phyloP scores from a whole-genome alignment of 1,140 invertebrate species.

The Piezodorus guildinii region DNA sequence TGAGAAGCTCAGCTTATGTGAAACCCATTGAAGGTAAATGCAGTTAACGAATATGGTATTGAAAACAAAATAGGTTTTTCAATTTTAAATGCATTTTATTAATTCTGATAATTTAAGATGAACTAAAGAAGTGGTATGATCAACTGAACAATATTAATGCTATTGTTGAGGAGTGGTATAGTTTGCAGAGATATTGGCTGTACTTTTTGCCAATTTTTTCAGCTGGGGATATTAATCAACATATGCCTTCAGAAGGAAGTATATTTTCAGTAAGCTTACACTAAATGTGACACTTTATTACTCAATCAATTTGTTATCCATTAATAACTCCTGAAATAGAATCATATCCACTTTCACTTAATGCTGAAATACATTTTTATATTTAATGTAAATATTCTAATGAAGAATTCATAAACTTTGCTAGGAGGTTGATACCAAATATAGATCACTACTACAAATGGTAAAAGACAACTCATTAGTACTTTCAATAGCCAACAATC shows the following conservation, averaged over 20 bases:
- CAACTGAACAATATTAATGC: constrained; percentile 62
- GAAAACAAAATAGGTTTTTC: not conserved
- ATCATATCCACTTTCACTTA: too few species aligned
- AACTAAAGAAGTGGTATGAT: constrained; percentile 72
- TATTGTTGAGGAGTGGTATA: constrained; percentile 79
- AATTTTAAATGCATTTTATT: constrained; percentile 1
- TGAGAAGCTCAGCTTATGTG: constrained; percentile 83
- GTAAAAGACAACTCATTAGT: constrained; percentile 62
- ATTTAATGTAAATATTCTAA: too few species aligned
- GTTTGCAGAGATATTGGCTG: constrained; percentile 80
- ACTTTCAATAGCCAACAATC: constrained; percentile 54
- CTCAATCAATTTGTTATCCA: too few species aligned
- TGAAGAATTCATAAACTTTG: not conserved
- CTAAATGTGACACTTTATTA: constrained; percentile 14
- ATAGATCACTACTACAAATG: constrained; percentile 64
- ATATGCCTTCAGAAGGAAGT: constrained; percentile 82
- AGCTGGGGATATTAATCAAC: constrained; percentile 82
- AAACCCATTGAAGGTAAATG: constrained; percentile 63
- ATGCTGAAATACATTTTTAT: too few species aligned
- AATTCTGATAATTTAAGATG: constrained; percentile 31
- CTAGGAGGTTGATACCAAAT: constrained; percentile 59
- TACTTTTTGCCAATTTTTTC: constrained; percentile 87
- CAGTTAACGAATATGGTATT: too few species aligned
- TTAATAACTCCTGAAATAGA: too few species aligned
- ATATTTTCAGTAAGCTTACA: constrained; percentile 43